Evolutionary conservation across 2,888 invertebrate species (phyloP).

Genomic region (Nomada goodeniana): DNA sequence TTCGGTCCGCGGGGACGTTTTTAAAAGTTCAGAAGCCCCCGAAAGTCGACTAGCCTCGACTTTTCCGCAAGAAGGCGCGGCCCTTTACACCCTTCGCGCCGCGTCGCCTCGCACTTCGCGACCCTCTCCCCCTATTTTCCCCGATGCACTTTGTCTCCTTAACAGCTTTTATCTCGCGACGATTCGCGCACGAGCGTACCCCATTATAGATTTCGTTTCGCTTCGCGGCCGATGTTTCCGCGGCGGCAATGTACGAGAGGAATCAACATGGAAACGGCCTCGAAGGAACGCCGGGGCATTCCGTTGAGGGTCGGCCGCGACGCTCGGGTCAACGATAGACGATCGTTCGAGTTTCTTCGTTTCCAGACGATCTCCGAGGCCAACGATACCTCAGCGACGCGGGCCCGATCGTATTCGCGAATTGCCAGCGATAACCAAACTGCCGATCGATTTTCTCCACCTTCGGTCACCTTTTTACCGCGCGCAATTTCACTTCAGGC

Average conservation of each 20-base stretch:
- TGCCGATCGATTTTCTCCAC: background rate
- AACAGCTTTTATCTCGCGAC: constrained; percentile 71
- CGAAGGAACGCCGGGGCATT: constrained; percentile 64
- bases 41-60: constrained; percentile 34
- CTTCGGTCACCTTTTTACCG: background rate
- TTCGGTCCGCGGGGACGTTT: constrained; percentile 71
- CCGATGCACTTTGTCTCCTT: constrained; percentile 69
- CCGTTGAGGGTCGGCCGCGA: constrained; percentile 55
- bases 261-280: constrained; percentile 15
- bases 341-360: constrained; percentile 66
- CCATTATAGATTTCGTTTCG: constrained; percentile 74
- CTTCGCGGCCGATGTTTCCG: constrained; percentile 68
- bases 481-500: background rate
- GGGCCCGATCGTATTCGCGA: constrained; percentile 55
- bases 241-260: constrained; percentile 39
- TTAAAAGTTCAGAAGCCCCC: constrained; percentile 69
- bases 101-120: background rate
- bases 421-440: constrained; percentile 48
- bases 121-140: constrained; percentile 33
- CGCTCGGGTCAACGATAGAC: constrained; percentile 65
- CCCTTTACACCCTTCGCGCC: constrained; percentile 21
- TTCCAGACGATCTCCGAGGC: constrained; percentile 56
- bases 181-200: constrained; percentile 68
- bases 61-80: background rate
- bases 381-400: constrained; percentile 8